Percentiles rank a stretch among this genome's conserved stretches.
Evolutionary conservation across 2,113 vertebrate species (phyloP).

Genomic region (Balaeniceps rex): DNA sequence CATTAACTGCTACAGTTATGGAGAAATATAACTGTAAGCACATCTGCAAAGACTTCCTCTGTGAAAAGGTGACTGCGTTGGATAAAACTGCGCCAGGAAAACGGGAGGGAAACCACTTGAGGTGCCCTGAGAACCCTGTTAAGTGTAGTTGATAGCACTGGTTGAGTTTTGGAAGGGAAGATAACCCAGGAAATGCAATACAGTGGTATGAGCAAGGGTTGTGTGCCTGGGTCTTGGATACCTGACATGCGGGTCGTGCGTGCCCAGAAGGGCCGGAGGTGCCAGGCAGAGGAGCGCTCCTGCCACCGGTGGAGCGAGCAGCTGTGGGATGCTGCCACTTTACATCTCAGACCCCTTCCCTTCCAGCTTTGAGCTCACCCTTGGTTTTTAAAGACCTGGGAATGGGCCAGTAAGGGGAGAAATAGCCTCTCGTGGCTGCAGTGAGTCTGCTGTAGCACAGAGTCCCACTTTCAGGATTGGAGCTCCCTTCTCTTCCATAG

Average conservation of each 20-base stretch:
- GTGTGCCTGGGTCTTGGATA: background rate
- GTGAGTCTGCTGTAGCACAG: background rate
- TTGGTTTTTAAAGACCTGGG: background rate
- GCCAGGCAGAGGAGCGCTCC: background rate
- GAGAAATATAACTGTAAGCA: background rate
- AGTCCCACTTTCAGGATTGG: too few relatives aligned
- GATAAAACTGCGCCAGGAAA: background rate
- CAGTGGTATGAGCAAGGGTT: background rate
- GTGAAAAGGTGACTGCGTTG: background rate
- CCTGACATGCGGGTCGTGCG: fast-evolving
- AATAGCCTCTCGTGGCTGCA: background rate
- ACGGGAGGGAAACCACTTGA: background rate
- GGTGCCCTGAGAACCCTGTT: background rate
- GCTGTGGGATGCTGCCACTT: background rate
- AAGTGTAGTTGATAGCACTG: background rate
- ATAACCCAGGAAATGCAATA: background rate
- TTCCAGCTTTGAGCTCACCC: background rate
- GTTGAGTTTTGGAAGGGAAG: background rate
- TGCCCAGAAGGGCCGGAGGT: background rate
- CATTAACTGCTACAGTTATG: background rate
- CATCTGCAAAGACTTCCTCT: background rate
- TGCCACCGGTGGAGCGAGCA: too few relatives aligned
- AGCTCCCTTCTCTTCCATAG: background rate
- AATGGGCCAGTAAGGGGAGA: background rate
- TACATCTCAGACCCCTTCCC: background rate